Conservation (phyloP, 2,797 vertebrate species). For the Cirrhinus molitorella region DNA sequence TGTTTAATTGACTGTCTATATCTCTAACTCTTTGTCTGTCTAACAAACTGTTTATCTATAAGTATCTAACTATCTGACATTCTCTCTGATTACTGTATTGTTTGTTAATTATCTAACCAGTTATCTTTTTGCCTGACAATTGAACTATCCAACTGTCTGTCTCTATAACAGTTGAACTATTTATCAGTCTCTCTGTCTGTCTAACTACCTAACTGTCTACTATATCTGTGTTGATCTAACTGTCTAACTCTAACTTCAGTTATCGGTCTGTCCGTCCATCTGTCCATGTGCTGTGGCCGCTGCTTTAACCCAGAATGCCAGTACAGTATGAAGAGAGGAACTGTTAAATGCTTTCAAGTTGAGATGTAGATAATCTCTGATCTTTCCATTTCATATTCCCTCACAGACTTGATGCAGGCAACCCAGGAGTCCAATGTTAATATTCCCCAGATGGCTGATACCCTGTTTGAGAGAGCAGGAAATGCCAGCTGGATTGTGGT, state of each 20-base stretch:
- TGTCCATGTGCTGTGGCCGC: not conserved
- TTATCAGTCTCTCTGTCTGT: not conserved
- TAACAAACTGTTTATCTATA: not conserved
- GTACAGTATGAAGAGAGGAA: not conserved
- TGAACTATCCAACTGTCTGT: not conserved
- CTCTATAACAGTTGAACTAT: not conserved
- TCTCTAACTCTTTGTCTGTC: not conserved
- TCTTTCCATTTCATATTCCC: slow-evolving; percentile 18
- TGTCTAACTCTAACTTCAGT: too few species aligned
- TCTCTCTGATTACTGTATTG: too few species aligned
- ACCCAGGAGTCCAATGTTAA: slow-evolving; percentile 97
- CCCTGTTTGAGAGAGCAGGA: slow-evolving; percentile 93
- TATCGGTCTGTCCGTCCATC: not conserved
- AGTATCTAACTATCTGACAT: not conserved
- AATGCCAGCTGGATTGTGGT: slow-evolving; percentile 99
- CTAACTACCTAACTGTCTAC: not conserved
- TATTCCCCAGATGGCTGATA: slow-evolving; percentile 97
- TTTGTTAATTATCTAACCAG: not conserved
- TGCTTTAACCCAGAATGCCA: not conserved
- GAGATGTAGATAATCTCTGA: not conserved
- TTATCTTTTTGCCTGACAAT: not conserved
- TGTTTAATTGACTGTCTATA: not conserved
- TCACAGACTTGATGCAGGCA: slow-evolving; percentile 93
- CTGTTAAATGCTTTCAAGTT: not conserved
- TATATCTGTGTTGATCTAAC: too few species aligned